Evolutionary conservation across 2,888 invertebrate genomes (phyloP).

Genomic region (Poecilobothrus nobilitatus): DNA sequence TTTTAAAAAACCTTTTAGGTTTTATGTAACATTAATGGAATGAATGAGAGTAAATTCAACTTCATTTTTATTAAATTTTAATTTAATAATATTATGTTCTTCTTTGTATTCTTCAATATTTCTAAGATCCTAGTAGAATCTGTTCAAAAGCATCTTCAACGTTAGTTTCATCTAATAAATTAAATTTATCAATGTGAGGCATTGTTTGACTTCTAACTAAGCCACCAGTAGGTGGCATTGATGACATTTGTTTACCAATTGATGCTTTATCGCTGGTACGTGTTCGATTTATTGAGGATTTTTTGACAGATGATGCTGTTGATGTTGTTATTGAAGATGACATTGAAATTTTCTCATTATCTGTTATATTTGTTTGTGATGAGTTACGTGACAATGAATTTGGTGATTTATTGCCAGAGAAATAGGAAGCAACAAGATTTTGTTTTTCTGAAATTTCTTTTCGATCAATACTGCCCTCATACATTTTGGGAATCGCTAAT

Average conservation of each 20-base stretch:
- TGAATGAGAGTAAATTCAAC: constrained; percentile 8
- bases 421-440: constrained; percentile 65
- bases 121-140: constrained; percentile 39
- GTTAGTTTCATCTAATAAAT: constrained; percentile 67
- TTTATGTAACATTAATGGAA: constrained; percentile 13
- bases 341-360: not conserved
- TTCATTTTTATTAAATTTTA: not conserved
- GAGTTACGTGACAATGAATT: constrained; percentile 31
- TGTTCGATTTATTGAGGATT: constrained; percentile 42
- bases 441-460: constrained; percentile 61
- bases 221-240: constrained; percentile 38
- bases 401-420: constrained; percentile 48
- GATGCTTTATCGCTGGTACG: constrained; percentile 49
- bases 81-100: not conserved
- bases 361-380: constrained; percentile 27
- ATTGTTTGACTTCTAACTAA: constrained; percentile 67
- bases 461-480: constrained; percentile 65
- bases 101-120: not conserved
- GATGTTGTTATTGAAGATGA: constrained; percentile 11
- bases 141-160: constrained; percentile 84
- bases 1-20: not conserved
- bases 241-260: constrained; percentile 39
- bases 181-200: constrained; percentile 60
- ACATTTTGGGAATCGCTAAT: constrained; percentile 67
- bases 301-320: constrained; percentile 27